Base-by-base conservation (phyloP, 2,888 invertebrate genomes). In the Eulithis testata region DNA sequence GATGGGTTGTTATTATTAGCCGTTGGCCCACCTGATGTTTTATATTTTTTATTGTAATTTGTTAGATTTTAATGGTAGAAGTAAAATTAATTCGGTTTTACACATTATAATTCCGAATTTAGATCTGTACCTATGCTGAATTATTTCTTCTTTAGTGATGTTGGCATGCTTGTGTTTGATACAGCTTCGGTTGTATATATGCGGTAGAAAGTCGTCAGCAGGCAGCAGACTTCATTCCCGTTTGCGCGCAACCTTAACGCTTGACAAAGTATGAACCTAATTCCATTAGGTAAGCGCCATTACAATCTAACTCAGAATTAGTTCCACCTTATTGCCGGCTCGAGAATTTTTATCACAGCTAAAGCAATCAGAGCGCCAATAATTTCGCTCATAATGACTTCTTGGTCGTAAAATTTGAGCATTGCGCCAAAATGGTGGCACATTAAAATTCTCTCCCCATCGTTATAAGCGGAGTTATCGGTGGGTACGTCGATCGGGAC, bases 371-470 rank as follows among this genome's bases (percentile, higher is more conserved):
- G 91, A 90, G 90, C 88, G 89, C 92, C 92, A 91, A 92, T 92
- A 92, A 93, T 93, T 92, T 91, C 92, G 89, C 88, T 93, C 91
- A 91, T 93, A 92, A 93, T 92, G 92, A 93, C 91, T 88, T 78
- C 81, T 85, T 76, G 91, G 87, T 91, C 92, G 88, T 93, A 92
- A 93, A 93, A 92, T 92, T 92, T 92, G 91, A 92, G 91, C 92
- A 91, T 90, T 91, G 92, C 91, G 91, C 91, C 91, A 90, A 91
- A 92, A 93, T 92, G 92, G 92, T 90, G 90, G 91, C 85, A 90
- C 92, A 92, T 93, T 93, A 93, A 93, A 93, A 93, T 93, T 92
- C 92, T 88, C 92, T 87, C 92, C 91, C 91, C 86, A 87, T 89
- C 91, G 92, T 93, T 93, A 93, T 91, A 91, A 89, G 85, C 81